phyloP scores from a whole-genome alignment of 2,113 vertebrate species.

The Malaclemys terrapin region DNA sequence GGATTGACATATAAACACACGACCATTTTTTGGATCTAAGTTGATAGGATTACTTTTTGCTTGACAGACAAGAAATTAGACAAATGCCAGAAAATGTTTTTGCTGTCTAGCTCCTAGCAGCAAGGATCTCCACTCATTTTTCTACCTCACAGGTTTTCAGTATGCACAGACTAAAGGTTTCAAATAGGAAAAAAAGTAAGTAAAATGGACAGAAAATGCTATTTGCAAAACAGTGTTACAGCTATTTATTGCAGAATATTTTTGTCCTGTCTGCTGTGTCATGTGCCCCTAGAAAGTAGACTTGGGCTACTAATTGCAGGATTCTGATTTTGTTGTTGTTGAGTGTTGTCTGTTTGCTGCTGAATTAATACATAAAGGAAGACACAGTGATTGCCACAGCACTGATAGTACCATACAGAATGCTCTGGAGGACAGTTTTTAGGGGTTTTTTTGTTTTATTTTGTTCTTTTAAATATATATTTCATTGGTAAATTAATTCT shows the following conservation, averaged over 20 bases:
- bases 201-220: not conserved
- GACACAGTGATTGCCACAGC: not conserved
- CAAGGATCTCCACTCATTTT: not conserved
- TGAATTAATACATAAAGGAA: not conserved
- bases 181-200: not conserved
- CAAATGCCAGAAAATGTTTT: not conserved
- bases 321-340: not conserved
- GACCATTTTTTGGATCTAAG: not conserved
- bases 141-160: not conserved
- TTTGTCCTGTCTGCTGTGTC: not conserved
- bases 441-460: not conserved
- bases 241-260: not conserved
- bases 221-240: not conserved
- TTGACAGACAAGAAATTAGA: not conserved
- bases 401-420: not conserved
- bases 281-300: not conserved
- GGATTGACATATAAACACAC: accelerated
- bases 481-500: not conserved
- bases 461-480: not conserved
- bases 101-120: not conserved
- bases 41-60: not conserved
- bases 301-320: not conserved
- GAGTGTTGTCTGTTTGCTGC: not conserved
- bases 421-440: not conserved
- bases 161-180: not conserved